Percentiles rank a stretch among this genome's conserved stretches.
Evolutionary conservation across 2,797 vertebrate genomes (phyloP).

Genomic region (Sylvilagus floridanus): DNA sequence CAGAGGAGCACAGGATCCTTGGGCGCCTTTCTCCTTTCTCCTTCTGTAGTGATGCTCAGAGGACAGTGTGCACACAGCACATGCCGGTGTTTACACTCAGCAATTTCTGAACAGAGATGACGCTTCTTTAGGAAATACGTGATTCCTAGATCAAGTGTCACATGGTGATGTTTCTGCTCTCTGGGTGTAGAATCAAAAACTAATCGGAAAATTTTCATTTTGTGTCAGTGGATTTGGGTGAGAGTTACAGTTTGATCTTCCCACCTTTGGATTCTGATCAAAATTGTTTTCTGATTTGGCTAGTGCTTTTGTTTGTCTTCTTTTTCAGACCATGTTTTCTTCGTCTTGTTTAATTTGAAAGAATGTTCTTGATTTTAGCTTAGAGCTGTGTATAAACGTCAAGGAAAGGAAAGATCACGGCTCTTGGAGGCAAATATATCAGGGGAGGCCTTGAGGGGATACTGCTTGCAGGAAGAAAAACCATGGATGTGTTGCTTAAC

Average conservation of each 20-base stretch:
- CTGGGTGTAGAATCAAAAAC: neutral
- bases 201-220: neutral
- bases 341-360: conserved; percentile 8
- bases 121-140: neutral
- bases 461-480: neutral
- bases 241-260: neutral
- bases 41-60: neutral
- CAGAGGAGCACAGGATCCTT: neutral
- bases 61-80: neutral
- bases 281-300: neutral
- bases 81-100: neutral
- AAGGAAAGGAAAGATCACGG: neutral
- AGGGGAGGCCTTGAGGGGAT: neutral
- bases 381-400: neutral
- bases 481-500: neutral
- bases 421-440: neutral
- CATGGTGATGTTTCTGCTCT: neutral
- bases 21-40: neutral
- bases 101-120: neutral
- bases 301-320: neutral
- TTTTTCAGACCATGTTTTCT: neutral
- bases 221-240: neutral
- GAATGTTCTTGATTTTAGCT: neutral
- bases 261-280: neutral
- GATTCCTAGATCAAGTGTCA: conserved; percentile 53